A percentile compares a stretch with the other conserved stretches of the same genome.
Evolutionary conservation across 2,888 invertebrate genomes (phyloP).

Genomic region (Parasteatoda lunata): DNA sequence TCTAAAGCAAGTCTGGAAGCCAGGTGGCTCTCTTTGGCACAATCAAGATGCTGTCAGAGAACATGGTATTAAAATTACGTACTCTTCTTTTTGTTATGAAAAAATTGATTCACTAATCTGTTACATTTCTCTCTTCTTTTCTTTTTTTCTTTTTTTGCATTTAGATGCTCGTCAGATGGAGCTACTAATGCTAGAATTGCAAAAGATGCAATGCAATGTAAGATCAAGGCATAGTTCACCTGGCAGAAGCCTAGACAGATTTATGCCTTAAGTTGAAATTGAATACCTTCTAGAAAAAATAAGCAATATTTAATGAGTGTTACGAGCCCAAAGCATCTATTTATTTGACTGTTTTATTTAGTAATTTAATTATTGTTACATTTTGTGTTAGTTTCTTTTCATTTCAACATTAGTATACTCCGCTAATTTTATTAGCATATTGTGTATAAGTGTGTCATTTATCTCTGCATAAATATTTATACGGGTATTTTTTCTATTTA

Average conservation of each 20-base stretch:
- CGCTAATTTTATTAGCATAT: no score
- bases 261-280: background rate
- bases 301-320: no score
- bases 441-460: no score
- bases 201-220: conserved; percentile 47
- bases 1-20: conserved; percentile 64
- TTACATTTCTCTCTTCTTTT: background rate
- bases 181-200: conserved; percentile 52
- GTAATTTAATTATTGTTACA: no score
- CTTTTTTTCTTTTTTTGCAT: conserved; percentile 6
- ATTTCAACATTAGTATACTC: no score
- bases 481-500: no score
- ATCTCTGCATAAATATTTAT: no score
- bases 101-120: background rate
- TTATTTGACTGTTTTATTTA: no score
- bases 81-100: background rate
- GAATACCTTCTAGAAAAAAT: no score
- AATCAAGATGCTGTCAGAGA: conserved; percentile 68
- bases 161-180: conserved; percentile 65
- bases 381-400: no score
- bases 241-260: background rate
- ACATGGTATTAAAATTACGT: conserved; percentile 45
- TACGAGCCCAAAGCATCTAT: no score
- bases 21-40: conserved; percentile 63
- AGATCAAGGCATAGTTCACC: conserved; percentile 53